phyloP scores from a whole-genome alignment of 2,797 vertebrate species.

The Gadopsis marmoratus region DNA sequence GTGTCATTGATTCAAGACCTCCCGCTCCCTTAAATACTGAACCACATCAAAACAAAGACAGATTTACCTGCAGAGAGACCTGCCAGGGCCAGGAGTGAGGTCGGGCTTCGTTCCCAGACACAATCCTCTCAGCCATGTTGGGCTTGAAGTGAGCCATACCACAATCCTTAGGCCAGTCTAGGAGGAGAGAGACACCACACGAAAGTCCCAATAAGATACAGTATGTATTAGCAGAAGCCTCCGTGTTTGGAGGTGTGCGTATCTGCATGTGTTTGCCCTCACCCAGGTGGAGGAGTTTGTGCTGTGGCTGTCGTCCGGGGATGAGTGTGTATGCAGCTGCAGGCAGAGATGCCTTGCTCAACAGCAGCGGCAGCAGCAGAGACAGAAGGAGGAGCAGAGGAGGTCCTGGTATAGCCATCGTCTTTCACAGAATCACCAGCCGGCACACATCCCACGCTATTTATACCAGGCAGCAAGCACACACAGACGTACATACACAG shows the following conservation, averaged over 20 bases:
- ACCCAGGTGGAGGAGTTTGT: constrained; percentile 84
- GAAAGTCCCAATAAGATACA: background rate
- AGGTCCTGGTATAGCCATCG: constrained; percentile 72
- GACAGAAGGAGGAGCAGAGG: constrained; percentile 67
- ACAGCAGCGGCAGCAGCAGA: constrained; percentile 74
- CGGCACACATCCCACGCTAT: constrained; percentile 46
- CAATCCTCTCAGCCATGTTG: constrained; percentile 84
- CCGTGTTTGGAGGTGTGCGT: background rate
- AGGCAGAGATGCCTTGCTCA: constrained; percentile 75
- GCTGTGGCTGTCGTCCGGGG: constrained; percentile 71
- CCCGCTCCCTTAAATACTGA: background rate
- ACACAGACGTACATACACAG: constrained; percentile 50
- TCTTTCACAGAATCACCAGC: constrained; percentile 77
- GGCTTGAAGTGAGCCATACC: constrained; percentile 86
- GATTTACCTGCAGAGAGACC: constrained; percentile 86
- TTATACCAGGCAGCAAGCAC: constrained; percentile 68
- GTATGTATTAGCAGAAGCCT: background rate
- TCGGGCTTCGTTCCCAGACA: constrained; percentile 85
- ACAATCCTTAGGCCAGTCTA: constrained; percentile 88
- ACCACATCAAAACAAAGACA: background rate
- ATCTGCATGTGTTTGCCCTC: constrained; percentile 50
- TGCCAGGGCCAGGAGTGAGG: constrained; percentile 88
- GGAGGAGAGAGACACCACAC: constrained; percentile 24
- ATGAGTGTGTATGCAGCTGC: constrained; percentile 74
- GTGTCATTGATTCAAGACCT: background rate